Evolutionary conservation across 2,888 invertebrate genomes (phyloP).

Genomic region (Carterocephalus palaemon): DNA sequence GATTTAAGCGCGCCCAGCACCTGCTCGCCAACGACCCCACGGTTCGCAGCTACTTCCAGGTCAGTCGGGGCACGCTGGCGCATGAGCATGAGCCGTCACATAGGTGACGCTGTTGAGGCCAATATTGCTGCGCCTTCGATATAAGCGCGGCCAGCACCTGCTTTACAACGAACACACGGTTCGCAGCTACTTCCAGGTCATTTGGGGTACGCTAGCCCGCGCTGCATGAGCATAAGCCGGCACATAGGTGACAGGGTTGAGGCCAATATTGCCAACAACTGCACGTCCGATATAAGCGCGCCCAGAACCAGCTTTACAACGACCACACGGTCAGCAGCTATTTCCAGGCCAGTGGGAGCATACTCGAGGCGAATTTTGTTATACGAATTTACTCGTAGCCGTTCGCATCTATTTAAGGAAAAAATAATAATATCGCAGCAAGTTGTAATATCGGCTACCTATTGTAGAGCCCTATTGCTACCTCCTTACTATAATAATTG

Average conservation of each 20-base stretch:
- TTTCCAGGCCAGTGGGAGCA: too few relatives aligned
- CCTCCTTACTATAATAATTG: too few relatives aligned
- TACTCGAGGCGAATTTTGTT: too few relatives aligned
- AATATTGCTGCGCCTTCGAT: slow-evolving; percentile 94
- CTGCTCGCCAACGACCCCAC: slow-evolving; percentile 84
- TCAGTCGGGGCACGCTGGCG: slow-evolving; percentile 86
- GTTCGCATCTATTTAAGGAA: too few relatives aligned
- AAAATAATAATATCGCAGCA: too few relatives aligned
- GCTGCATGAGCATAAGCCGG: slow-evolving; percentile 96
- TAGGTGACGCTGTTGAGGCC: slow-evolving; percentile 94
- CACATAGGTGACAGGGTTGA: too few relatives aligned
- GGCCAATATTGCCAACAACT: slow-evolving; percentile 92
- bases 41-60: slow-evolving; percentile 89
- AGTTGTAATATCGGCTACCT: too few relatives aligned
- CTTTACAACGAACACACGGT: slow-evolving; percentile 84
- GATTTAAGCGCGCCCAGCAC: slow-evolving; percentile 88
- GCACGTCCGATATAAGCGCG: slow-evolving; percentile 89
- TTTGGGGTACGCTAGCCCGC: slow-evolving; percentile 89
- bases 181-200: slow-evolving; percentile 89
- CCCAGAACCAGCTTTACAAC: too few relatives aligned
- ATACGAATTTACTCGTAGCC: too few relatives aligned
- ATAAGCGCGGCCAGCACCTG: slow-evolving; percentile 89
- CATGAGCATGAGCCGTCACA: slow-evolving; percentile 95
- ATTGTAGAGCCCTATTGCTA: too few relatives aligned
- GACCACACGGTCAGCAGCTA: too few relatives aligned